Percentiles rank a stretch among this genome's conserved stretches.
Evolutionary conservation across 2,888 invertebrate species (phyloP).

Genomic region (Drosophila nigritarsus): DNA sequence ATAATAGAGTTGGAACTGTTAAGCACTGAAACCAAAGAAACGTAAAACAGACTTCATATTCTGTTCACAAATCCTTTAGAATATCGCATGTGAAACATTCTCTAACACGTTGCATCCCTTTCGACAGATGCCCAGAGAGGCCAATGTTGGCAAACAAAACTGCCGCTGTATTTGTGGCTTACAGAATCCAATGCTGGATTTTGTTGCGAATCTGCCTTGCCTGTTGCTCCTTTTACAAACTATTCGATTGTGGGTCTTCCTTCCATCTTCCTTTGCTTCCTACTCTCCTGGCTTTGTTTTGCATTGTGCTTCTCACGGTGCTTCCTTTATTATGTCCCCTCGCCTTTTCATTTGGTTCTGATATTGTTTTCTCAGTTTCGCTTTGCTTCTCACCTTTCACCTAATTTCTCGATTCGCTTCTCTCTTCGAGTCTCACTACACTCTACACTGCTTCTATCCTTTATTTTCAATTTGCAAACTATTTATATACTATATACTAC

Average conservation of each 20-base stretch:
- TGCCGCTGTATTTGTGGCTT: neutral
- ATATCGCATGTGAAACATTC: neutral
- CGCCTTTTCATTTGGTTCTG: neutral
- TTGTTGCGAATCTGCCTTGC: neutral
- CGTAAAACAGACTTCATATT: neutral
- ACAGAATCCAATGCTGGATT: neutral
- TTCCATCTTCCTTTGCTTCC: neutral
- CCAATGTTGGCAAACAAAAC: neutral
- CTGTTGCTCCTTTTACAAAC: neutral
- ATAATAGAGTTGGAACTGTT: slow-evolving; percentile 11
- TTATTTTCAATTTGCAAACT: neutral
- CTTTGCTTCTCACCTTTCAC: neutral
- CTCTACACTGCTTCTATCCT: neutral
- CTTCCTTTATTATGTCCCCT: slow-evolving; percentile 1
- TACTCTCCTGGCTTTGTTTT: neutral
- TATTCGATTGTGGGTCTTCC: neutral
- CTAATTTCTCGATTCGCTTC: neutral
- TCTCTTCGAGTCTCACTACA: neutral
- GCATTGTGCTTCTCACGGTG: neutral
- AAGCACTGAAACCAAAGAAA: neutral
- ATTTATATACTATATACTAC: too few species aligned
- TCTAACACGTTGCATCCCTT: neutral
- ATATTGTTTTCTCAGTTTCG: neutral
- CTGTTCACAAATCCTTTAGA: neutral
- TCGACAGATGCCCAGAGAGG: neutral